Base-by-base conservation (phyloP, 2,797 vertebrate species). In the Leucoraja ocellata region DNA sequence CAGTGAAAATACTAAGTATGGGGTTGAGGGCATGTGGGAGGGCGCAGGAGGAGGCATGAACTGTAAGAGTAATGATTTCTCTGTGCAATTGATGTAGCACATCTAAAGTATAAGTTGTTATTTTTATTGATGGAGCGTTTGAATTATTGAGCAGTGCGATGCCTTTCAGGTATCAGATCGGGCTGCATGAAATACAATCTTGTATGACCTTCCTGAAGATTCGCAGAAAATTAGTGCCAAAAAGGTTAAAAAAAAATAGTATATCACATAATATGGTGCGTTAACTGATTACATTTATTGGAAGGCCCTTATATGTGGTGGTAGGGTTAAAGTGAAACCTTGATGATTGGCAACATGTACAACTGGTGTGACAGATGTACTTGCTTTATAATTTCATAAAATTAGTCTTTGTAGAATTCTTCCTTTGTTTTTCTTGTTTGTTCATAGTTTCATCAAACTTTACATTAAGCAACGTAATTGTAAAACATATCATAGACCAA, bases 161-260 rank as follows among this genome's bases (percentile, higher is more conserved):
- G 11, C n/a, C 83, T n/a, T 84, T 84, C 58, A 84, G 1, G 13
- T 84, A 58, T 84, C 61, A 6, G 58, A 86, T n/a, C 16, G 32
- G 14, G 58, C n/a, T 32, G 28, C 58, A 65, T n/a, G 16, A 18
- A 65, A 18, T 16, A 65, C 84, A 63, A 88, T 88, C 11, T 32
- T 88, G 58, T 88, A 65, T 36, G 84, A 65, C 58, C 13, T 88
- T 88, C 32, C 58, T 10, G n/a, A n/a, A 88, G 84, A 65, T 88
- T 88, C 28, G 84, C 84, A 88, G 84, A 88, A 88, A 88, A 88
- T 88, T 21, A 65, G 28, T 65, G 11, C 84, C 7, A n/a, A 1
- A 86, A 86, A 63, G 13, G 58, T 86, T 58, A n/a, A 16, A 58
- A 9, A 28, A 86, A 84, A 84, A 13, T 4, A 54, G 46, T 54